Percentiles rank a stretch among this genome's conserved stretches.
These are phyloP conservation scores for Apostichopus leukothele DNA, from an alignment of 53 echinoderm and acorn worm genomes.

Conservation along the genomic window DNA sequence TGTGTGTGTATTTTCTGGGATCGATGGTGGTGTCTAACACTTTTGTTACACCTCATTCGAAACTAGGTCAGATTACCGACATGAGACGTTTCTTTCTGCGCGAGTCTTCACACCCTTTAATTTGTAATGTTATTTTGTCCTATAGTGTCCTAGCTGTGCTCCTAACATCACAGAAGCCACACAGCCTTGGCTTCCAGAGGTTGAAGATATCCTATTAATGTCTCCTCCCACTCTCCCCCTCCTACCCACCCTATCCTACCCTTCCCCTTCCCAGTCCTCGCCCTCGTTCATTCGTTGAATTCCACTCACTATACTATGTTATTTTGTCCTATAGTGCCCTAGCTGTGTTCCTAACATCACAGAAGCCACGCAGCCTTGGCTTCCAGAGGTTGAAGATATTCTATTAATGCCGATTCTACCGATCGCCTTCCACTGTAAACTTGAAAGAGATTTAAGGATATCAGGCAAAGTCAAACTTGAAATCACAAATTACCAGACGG, in stretches of 20 bases:
- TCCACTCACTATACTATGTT: not conserved
- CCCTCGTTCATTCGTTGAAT: too few relatives aligned
- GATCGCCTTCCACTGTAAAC: constrained; percentile 92
- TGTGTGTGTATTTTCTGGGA: too few relatives aligned
- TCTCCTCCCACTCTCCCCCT: too few relatives aligned
- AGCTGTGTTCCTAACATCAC: constrained; percentile 74
- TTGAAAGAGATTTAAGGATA: constrained; percentile 72
- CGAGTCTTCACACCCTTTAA: too few relatives aligned
- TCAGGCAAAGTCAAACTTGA: constrained; percentile 77
- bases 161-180: constrained; percentile 67
- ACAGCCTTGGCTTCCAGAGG: constrained; percentile 58
- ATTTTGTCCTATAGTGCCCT: constrained; percentile 66
- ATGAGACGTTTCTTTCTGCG: too few relatives aligned
- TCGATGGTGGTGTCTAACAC: too few relatives aligned
- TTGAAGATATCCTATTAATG: constrained; percentile 70
- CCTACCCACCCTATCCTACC: too few relatives aligned
- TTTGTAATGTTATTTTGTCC: not conserved
- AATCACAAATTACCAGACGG: constrained; percentile 86
- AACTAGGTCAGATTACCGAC: too few relatives aligned
- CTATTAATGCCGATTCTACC: constrained; percentile 78
- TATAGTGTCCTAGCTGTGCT: constrained; percentile 81
- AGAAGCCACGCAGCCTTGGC: constrained; percentile 50
- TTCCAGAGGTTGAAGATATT: constrained; percentile 74
- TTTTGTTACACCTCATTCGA: too few relatives aligned
- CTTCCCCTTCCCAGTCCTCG: too few relatives aligned